Evolutionary conservation across 1,140 invertebrate species (phyloP).

Genomic region (Papilio machaon): DNA sequence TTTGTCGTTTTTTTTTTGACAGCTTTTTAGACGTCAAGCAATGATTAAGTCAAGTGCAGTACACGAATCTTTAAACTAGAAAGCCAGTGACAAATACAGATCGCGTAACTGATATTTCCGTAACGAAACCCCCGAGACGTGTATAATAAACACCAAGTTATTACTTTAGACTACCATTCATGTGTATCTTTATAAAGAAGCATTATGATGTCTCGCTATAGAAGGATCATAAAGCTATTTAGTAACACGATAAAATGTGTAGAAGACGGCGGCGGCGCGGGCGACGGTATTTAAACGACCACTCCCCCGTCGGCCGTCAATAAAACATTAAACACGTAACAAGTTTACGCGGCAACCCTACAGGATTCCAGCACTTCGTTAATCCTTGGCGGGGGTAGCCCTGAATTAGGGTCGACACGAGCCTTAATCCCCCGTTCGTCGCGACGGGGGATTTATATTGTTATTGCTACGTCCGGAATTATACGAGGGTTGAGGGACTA

Average conservation of each 20-base stretch:
- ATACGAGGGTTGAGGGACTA: conserved; percentile 82
- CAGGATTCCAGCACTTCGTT: conserved; percentile 81
- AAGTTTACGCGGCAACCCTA: conserved; percentile 81
- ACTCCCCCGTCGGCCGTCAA: conserved; percentile 77
- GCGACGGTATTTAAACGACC: conserved; percentile 76
- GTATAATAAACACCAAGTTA: neutral
- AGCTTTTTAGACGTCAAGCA: too few relatives aligned
- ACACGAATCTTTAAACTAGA: too few relatives aligned
- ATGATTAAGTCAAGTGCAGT: too few relatives aligned
- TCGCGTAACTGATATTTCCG: neutral
- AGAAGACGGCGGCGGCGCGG: conserved; percentile 41
- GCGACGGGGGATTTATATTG: conserved; percentile 82
- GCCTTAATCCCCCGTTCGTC: conserved; percentile 80
- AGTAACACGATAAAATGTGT: conserved; percentile 36
- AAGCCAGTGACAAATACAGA: neutral
- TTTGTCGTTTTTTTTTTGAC: neutral
- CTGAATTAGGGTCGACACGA: conserved; percentile 82
- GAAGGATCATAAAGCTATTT: conserved; percentile 34
- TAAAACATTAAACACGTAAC: conserved; percentile 82
- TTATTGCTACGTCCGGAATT: conserved; percentile 82
- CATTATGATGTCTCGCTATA: conserved; percentile 13
- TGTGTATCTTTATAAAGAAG: neutral
- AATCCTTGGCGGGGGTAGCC: conserved; percentile 80
- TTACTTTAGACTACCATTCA: neutral
- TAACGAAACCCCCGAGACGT: neutral